phyloP scores from a whole-genome alignment of 2,797 vertebrate genomes.

The Squalus acanthias region DNA sequence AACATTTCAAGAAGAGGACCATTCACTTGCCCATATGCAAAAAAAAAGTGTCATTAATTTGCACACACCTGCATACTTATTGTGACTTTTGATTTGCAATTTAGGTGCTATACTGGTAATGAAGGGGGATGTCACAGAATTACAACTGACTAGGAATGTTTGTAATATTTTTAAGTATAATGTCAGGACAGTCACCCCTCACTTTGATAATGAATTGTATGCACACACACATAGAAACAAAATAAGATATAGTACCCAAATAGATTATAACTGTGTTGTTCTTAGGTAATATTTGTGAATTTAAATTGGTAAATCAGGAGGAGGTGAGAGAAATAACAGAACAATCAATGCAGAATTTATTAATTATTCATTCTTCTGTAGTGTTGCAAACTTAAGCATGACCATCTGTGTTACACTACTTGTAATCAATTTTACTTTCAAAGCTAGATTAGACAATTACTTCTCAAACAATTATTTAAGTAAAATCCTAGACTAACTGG shows the following conservation, averaged over 20 bases:
- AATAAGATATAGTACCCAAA: neutral
- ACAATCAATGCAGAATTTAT: neutral
- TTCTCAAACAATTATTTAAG: neutral
- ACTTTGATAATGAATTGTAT: neutral
- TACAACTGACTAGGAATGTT: neutral
- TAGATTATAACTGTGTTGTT: neutral
- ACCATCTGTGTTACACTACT: neutral
- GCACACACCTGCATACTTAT: neutral
- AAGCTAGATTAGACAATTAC: neutral
- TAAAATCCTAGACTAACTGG: neutral
- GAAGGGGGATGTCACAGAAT: neutral
- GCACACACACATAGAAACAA: neutral
- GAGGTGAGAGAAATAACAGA: neutral
- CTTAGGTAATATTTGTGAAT: neutral
- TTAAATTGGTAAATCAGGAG: neutral
- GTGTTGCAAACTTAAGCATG: neutral
- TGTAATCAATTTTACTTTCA: neutral
- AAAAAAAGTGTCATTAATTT: neutral
- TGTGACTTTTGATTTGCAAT: neutral
- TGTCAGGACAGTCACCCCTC: neutral
- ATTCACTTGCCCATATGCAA: neutral
- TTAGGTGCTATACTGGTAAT: neutral
- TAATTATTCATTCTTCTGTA: neutral
- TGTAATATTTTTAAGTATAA: neutral
- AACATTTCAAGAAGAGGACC: neutral